These are phyloP conservation scores for Eciton burchellii DNA, from an alignment of 1,140 invertebrate species.

Conservation along the genomic window DNA sequence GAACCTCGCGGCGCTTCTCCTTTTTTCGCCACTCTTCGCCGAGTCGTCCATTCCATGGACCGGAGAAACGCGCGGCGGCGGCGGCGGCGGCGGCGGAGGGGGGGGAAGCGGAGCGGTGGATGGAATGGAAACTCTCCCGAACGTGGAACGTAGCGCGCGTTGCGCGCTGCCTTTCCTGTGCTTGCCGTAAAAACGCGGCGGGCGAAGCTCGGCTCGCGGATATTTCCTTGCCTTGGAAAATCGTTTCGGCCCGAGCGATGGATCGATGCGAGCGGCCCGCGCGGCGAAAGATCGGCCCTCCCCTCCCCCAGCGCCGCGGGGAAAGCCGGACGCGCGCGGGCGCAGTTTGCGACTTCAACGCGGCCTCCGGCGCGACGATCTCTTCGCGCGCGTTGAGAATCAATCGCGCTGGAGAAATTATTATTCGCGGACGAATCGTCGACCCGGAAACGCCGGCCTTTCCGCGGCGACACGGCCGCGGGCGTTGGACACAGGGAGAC, in stretches of 20 bases:
- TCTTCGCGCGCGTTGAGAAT: background rate
- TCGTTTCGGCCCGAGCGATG: conserved; percentile 36
- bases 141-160: conserved; percentile 11
- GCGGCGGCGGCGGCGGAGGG: no score
- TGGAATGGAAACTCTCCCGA: conserved; percentile 51
- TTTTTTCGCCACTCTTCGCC: conserved; percentile 55
- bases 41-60: conserved; percentile 22
- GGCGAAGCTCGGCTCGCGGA: conserved; percentile 33
- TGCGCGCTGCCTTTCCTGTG: conserved; percentile 30
- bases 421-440: background rate
- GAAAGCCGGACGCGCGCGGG: background rate
- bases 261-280: conserved; percentile 35
- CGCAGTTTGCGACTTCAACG: background rate
- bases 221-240: conserved; percentile 47
- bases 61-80: no score
- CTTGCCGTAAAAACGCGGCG: conserved; percentile 20
- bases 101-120: background rate
- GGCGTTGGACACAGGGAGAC: background rate
- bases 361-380: no score
- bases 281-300: conserved; percentile 22
- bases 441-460: no score
- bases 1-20: conserved; percentile 53
- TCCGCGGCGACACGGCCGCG: conserved; percentile 1
- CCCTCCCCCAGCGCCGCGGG: background rate
- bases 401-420: background rate